Conservation (phyloP, 2,888 invertebrate genomes). For the Ethmia dodecea region DNA sequence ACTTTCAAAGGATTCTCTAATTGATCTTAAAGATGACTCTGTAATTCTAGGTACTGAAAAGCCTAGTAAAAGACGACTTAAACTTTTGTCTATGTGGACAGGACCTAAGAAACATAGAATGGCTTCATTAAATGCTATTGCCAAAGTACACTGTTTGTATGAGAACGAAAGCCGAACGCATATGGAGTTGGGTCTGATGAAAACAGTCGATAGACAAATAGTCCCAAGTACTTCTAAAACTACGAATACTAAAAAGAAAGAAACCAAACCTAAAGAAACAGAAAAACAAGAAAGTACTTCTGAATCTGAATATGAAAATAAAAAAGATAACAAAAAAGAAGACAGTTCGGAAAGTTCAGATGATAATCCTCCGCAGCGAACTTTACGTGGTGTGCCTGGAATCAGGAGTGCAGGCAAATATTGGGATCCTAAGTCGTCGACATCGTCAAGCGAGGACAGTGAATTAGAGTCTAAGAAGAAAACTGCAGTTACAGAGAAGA, state of each 20-base stretch:
- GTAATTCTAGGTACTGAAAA: conserved; percentile 52
- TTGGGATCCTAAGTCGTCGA: conserved; percentile 87
- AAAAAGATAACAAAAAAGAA: conserved; percentile 57
- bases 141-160: conserved; percentile 93
- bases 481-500: conserved; percentile 45
- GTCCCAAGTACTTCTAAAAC: conserved; percentile 74
- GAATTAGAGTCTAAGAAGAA: conserved; percentile 66
- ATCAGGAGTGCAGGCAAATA: conserved; percentile 87
- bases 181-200: conserved; percentile 78
- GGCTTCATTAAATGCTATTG: conserved; percentile 92
- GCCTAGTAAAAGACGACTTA: conserved; percentile 72
- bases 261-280: conserved; percentile 53
- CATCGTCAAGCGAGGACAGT: conserved; percentile 78
- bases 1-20: conserved; percentile 63
- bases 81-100: conserved; percentile 83
- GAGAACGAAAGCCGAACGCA: conserved; percentile 91
- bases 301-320: conserved; percentile 68
- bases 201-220: conserved; percentile 61
- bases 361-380: conserved; percentile 75
- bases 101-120: conserved; percentile 91
- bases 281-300: conserved; percentile 67
- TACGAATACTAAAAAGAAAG: conserved; percentile 59
- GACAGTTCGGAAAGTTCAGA: conserved; percentile 72
- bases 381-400: conserved; percentile 84
- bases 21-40: conserved; percentile 60